Base-by-base conservation (phyloP, 2,113 vertebrate genomes). In the Paedocypris sp. region DNA sequence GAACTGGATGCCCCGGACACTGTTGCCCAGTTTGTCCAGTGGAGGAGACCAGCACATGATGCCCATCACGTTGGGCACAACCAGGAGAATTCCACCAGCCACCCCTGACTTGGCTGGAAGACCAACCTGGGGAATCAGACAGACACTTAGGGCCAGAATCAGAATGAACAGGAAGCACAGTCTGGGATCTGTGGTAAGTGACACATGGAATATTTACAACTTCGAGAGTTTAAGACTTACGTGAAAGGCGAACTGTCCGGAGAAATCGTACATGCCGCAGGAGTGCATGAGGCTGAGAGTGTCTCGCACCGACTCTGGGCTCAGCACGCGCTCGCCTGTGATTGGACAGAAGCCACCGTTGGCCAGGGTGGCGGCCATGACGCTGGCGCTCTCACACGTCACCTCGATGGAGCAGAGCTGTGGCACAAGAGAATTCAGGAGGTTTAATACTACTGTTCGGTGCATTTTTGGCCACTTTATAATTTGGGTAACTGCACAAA, bases 261-360 rank as follows among this genome's bases (percentile, higher is more conserved):
- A 97, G 52, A 99, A 99, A 80, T 99, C 94, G 66, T 99, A 98
- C 94, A 98, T 99, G 83, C 94, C 94, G 60, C 95, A 99, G 72
- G 94, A 98, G 75, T 99, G 95, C 95, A 99, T 99, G 75, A 99
- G 83, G 59, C 95, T 99, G 75, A 99, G 62, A 1, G 95, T 99
- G 73, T 99, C 89, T 60, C 94, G 90, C 64, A 99, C 95, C 0
- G 95, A 87, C 79, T 99, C 95, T 0, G 95, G 93, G 68, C 86
- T 97, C 75, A 98, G 82, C 1, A 98, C 90, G 18, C 93, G 87
- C 65, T 97, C 95, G 0, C 94, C 93, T 29, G 91, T 92, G 76
- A 97, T 99, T 4, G 95, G 95, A 64, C 94, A 99, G 82, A 96
- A 96, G 25, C 95, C 95, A 2, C 95, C 95, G 1, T 99, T 99